Conservation (phyloP, 2,797 vertebrate genomes). For the Darevskia mixta region DNA sequence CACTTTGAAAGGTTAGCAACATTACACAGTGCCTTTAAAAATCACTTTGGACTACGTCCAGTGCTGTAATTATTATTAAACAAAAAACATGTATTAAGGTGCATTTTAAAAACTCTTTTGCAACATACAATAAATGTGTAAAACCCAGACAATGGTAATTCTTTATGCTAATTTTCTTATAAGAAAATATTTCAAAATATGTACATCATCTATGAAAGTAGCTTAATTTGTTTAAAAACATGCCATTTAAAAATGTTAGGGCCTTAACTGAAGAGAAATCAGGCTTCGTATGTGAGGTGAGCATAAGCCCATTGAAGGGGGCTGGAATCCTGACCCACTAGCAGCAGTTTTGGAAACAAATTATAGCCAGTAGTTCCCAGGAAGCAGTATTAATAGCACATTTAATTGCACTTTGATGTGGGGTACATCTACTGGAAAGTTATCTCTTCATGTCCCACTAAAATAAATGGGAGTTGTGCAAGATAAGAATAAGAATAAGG, state of each 20-base stretch:
- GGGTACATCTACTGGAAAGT: neutral
- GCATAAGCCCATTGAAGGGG: neutral
- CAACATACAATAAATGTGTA: slow-evolving; percentile 52
- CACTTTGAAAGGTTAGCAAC: slow-evolving; percentile 38
- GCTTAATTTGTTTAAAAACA: slow-evolving; percentile 42
- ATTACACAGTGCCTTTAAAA: slow-evolving; percentile 44
- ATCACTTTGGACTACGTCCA: slow-evolving; percentile 3
- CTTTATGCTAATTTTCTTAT: slow-evolving; percentile 56
- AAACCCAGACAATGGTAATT: slow-evolving; percentile 31
- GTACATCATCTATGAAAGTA: slow-evolving; percentile 55
- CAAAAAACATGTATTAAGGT: slow-evolving; percentile 51
- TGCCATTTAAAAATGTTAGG: slow-evolving; percentile 32
- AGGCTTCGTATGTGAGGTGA: slow-evolving; percentile 25
- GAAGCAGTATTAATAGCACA: neutral
- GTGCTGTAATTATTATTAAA: slow-evolving; percentile 40
- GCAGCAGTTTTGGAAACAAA: slow-evolving; percentile 23
- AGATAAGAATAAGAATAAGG: too few species aligned
- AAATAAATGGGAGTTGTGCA: neutral
- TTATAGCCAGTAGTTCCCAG: neutral
- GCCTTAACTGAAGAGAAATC: neutral
- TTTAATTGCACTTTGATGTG: neutral
- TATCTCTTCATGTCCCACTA: neutral
- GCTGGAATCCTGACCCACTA: neutral
- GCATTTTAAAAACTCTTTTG: slow-evolving; percentile 17
- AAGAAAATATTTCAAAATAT: slow-evolving; percentile 57